Base-by-base conservation (phyloP, 2,797 vertebrate species). In the Nyctibius grandis region DNA sequence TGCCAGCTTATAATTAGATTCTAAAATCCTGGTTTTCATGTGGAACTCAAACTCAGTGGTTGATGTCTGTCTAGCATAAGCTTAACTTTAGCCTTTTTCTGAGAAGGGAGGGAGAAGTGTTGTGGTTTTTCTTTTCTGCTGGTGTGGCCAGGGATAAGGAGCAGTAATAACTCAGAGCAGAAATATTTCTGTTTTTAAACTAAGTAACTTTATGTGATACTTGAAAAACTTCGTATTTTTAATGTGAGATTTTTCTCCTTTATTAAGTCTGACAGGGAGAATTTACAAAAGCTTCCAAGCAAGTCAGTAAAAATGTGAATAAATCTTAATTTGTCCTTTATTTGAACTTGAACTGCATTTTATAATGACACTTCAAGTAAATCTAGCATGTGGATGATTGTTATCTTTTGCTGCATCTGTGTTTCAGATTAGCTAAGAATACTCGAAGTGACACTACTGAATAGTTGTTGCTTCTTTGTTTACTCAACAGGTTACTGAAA, bases 391-490 rank as follows among this genome's bases (percentile, higher is more conserved):
- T 80, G 40, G 25, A 17, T 60, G 7, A 53, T 67, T 51, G 18
- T n/a, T 74, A 0, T 42, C 22, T 79, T 83, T 56, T 40, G 33
- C 38, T 59, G 9, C 6, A 19, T 11, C 1, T 1, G 4, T 40
- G 8, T 72, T 93, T 77, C 59, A 69, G 19, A 29, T 64, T 12
- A 79, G 26, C 29, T 59, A 28, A 84, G 69, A 79, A 17, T 36
- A 50, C 9, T 72, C 19, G 28, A 19, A 65, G 25, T 76, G 31
- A n/a, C 5, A 10, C 29, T 50, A 8, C 33, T 82, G 47, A 57
- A 45, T 42, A 72, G 8, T 31, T 73, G 10, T 47, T 53, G 21
- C 15, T 72, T 59, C 7, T 77, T 47, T 60, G 21, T 29, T 67
- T 11, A 12, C 9, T 74, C 28, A 47, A 8, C 5, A 75, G 23